Evolutionary conservation across 1,140 invertebrate species (phyloP).

Genomic region (Pseudomyrmex cubaensis): DNA sequence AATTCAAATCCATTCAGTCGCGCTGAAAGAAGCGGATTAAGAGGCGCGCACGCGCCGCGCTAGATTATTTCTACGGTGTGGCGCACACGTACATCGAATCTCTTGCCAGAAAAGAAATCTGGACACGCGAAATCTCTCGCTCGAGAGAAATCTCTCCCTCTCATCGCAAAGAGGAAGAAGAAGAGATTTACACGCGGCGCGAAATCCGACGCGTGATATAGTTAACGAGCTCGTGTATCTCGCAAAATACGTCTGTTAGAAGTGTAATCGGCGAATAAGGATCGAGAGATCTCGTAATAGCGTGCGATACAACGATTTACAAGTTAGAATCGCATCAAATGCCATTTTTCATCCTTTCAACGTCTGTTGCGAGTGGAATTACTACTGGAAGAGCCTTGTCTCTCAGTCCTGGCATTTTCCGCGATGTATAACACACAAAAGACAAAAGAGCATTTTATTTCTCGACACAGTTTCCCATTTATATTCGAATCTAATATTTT

Average conservation of each 20-base stretch:
- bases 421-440: no score
- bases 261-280: constrained; percentile 2
- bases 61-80: constrained; percentile 27
- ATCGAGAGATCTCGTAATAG: constrained; percentile 26
- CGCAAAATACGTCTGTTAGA: constrained; percentile 26
- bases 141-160: constrained; percentile 19
- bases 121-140: constrained; percentile 4
- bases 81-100: constrained; percentile 7
- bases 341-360: constrained; percentile 37
- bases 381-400: no score
- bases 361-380: not conserved
- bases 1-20: constrained; percentile 47
- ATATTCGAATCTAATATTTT: no score
- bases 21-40: constrained; percentile 50
- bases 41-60: constrained; percentile 5
- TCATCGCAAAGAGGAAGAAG: not conserved
- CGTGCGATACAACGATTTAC: constrained; percentile 30
- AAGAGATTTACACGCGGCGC: constrained; percentile 34
- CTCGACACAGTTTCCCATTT: no score
- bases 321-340: constrained; percentile 15
- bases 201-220: constrained; percentile 23
- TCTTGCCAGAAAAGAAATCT: not conserved
- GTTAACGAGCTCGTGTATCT: constrained; percentile 25
- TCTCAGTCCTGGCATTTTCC: no score
- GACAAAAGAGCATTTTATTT: no score